Base-by-base conservation (phyloP, 2,888 invertebrate genomes). In the Sarcophaga caerulescens region DNA sequence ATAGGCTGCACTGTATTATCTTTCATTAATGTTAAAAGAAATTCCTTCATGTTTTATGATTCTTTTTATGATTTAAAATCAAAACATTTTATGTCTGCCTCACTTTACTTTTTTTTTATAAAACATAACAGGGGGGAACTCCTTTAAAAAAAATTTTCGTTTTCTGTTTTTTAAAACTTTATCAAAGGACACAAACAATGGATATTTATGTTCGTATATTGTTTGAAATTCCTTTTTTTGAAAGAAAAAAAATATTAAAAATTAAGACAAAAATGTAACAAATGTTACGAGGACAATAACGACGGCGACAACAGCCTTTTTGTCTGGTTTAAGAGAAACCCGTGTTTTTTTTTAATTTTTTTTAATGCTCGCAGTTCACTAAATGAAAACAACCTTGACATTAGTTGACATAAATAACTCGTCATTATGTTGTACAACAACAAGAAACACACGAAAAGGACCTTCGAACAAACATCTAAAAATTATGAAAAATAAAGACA, bases 321-420 rank as follows among this genome's bases (percentile, higher is more conserved):
- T 52, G 52, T 52, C 52, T 17, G 52, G 17, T 52, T 14, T 52
- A 52, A 14, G 52, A 52, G 52, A 52, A 52, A 12, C 14, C 17
- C 52, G 5, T 52, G 10, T 3, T 14, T 52, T 52, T 17, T 52
- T 17, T 10, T 3, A 0, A 0, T 17, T 14, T 14, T 14, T 4
- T 52, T 52, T 17, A 35, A 35, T 35, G 8, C 35, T 10, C 10
- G 35, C 35, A 35, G 35, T 35, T 35, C 35, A 35, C 35, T 35
- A 35, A 35, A 12, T 52, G 52, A 1, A 60, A 47, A n/a, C 35
- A 68, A 68, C 81, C 74, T 68, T 81, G 81, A 74, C 81, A 81
- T 74, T 74, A 52, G 66, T 62, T 74, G 81, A n/a, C 68, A 74
- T 66, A 68, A 73, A 74, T 52, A 59, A 73, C n/a, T 45, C 6